Percentiles rank a stretch among this genome's conserved stretches.
Evolutionary conservation across 2,888 invertebrate species (phyloP).

Genomic region (Hypercompe scribonia): DNA sequence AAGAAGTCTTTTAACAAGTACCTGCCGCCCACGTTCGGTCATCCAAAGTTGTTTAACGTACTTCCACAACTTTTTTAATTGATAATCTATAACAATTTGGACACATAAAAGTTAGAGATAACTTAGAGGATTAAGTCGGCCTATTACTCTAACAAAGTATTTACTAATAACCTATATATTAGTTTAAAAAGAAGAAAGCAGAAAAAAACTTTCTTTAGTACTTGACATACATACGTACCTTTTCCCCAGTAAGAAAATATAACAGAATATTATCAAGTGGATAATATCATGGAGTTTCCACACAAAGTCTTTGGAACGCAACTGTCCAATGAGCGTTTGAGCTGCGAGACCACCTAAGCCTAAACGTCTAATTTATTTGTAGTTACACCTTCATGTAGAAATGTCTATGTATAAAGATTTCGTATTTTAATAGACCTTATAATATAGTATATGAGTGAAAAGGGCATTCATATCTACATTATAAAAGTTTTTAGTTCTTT

Average conservation of each 20-base stretch:
- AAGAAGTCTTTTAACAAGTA: constrained; percentile 36
- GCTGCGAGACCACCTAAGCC: neutral
- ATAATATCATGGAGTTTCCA: neutral
- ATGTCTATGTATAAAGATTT: no score
- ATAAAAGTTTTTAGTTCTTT: no score
- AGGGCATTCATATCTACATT: neutral
- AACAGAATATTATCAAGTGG: neutral
- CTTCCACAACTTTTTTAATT: constrained; percentile 80
- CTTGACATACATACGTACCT: neutral
- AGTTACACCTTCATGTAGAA: neutral
- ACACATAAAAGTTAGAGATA: neutral
- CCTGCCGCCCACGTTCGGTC: constrained; percentile 82
- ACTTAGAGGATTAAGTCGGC: neutral
- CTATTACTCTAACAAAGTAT: neutral
- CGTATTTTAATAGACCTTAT: neutral
- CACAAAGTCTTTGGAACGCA: neutral
- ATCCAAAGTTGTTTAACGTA: constrained; percentile 84
- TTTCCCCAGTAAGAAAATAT: neutral
- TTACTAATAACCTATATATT: neutral
- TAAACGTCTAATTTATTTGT: neutral
- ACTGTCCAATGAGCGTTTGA: neutral
- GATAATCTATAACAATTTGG: constrained; percentile 67
- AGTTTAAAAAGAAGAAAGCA: no score
- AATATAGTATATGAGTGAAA: neutral
- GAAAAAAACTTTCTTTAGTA: neutral